A percentile compares a stretch with the other conserved stretches of the same genome.
Evolutionary conservation across 1,140 invertebrate species (phyloP).

Genomic region (Heliconius hermathena): DNA sequence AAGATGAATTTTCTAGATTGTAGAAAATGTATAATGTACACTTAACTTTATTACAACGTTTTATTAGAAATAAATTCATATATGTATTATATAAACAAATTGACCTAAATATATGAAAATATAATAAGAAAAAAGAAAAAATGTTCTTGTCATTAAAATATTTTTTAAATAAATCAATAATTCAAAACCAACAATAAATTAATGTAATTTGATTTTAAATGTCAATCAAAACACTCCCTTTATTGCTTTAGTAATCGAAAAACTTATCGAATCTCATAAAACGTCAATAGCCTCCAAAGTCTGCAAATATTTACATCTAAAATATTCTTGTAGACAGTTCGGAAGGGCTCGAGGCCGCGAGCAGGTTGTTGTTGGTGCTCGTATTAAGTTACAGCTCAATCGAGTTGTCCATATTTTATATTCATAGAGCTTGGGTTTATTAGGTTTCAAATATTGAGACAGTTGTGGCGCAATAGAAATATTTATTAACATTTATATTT

Average conservation of each 20-base stretch:
- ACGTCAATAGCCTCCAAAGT: slow-evolving; percentile 27
- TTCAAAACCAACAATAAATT: not conserved
- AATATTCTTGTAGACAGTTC: slow-evolving; percentile 22
- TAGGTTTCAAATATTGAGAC: not conserved
- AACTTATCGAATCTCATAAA: slow-evolving; percentile 34
- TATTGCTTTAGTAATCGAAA: slow-evolving; percentile 32
- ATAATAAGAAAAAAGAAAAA: no score
- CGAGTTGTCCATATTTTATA: slow-evolving; percentile 24
- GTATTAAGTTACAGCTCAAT: slow-evolving; percentile 20
- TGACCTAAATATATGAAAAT: no score
- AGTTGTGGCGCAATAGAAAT: not conserved
- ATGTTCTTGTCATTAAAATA: no score
- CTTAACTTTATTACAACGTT: slow-evolving; percentile 1
- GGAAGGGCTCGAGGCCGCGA: slow-evolving; percentile 24
- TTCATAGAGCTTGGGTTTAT: slow-evolving; percentile 16
- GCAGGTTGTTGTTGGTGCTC: slow-evolving; percentile 13
- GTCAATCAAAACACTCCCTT: slow-evolving; percentile 21
- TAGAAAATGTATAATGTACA: slow-evolving; percentile 9
- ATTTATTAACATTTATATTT: no score
- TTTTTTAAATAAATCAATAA: not conserved
- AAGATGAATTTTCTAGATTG: not conserved
- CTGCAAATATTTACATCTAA: slow-evolving; percentile 28
- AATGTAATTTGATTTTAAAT: slow-evolving; percentile 11
- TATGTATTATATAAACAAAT: no score
- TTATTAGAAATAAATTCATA: not conserved